These are phyloP conservation scores for Athene cunicularia DNA, from an alignment of 2,113 vertebrate species.

Conservation along the genomic window DNA sequence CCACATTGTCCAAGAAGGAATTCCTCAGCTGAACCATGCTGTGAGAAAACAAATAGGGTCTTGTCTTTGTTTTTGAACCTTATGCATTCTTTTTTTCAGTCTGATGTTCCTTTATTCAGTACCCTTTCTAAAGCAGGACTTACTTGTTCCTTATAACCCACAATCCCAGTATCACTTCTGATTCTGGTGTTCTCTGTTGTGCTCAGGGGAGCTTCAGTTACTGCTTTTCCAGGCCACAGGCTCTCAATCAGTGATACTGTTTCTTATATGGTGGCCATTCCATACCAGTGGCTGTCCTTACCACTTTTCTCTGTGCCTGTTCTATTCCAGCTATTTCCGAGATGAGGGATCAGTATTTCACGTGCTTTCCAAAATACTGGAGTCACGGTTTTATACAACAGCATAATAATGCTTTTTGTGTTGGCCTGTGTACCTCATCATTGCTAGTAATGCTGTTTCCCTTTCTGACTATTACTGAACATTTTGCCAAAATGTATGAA, in stretches of 20 bases:
- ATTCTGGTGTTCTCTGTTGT: not conserved
- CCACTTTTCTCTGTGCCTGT: not conserved
- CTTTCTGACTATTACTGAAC: not conserved
- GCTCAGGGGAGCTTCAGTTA: not conserved
- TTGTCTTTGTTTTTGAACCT: not conserved
- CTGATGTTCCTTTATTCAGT: not conserved
- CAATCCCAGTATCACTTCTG: fast-evolving
- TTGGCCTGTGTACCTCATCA: not conserved
- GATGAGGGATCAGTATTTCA: not conserved
- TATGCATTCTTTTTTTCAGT: fast-evolving
- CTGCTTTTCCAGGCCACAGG: not conserved
- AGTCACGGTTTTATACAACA: not conserved
- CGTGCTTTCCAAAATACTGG: not conserved
- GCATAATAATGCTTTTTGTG: not conserved
- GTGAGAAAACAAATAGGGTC: not conserved
- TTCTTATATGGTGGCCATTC: not conserved
- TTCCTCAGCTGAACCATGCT: not conserved
- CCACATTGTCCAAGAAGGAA: not conserved
- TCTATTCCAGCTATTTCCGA: not conserved
- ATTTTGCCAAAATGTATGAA: not conserved
- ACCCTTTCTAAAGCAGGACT: not conserved
- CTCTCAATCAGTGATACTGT: not conserved
- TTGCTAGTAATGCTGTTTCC: not conserved
- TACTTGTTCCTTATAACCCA: not conserved
- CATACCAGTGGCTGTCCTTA: not conserved